Conservation (phyloP, 2,888 invertebrate species). For the Steinernema hermaphroditum region DNA sequence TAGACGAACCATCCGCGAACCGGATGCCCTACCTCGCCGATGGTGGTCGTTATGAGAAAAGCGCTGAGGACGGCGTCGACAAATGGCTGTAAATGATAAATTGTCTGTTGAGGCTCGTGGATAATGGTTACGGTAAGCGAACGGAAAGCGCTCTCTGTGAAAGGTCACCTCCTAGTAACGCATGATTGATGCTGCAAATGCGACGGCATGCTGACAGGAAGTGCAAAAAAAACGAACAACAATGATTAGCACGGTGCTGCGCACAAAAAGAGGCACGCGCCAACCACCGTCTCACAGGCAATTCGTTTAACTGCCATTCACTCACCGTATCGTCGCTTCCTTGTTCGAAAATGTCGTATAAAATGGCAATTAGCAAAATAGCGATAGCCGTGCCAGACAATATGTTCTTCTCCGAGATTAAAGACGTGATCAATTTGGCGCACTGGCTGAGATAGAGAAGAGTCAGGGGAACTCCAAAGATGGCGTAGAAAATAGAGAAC, state of each 20-base stretch:
- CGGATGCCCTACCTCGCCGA: constrained; percentile 50
- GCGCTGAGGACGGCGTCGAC: constrained; percentile 58
- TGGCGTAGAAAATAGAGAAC: constrained; percentile 55
- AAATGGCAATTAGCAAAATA: constrained; percentile 52
- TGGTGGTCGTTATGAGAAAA: constrained; percentile 57
- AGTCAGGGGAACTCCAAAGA: constrained; percentile 50
- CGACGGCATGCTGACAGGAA: constrained; percentile 27
- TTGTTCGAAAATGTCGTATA: constrained; percentile 60
- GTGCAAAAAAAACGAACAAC: constrained; percentile 28
- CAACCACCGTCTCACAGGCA: not conserved
- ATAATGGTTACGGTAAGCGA: constrained; percentile 14
- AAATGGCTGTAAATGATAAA: constrained; percentile 53
- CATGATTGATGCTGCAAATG: constrained; percentile 25
- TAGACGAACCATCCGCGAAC: constrained; percentile 40
- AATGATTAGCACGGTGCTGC: constrained; percentile 26
- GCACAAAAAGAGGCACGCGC: constrained; percentile 17
- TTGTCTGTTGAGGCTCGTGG: no score
- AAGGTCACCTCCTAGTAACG: constrained; percentile 18
- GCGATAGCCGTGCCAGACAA: constrained; percentile 47
- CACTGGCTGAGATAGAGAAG: constrained; percentile 49
- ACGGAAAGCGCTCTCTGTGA: constrained; percentile 7
- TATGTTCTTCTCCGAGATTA: constrained; percentile 45
- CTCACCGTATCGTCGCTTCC: constrained; percentile 58
- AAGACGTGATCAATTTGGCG: constrained; percentile 44
- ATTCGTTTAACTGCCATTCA: constrained; percentile 31